These are phyloP conservation scores for Hemitrygon akajei DNA, from an alignment of 2,797 vertebrate species.

Conservation along the genomic window DNA sequence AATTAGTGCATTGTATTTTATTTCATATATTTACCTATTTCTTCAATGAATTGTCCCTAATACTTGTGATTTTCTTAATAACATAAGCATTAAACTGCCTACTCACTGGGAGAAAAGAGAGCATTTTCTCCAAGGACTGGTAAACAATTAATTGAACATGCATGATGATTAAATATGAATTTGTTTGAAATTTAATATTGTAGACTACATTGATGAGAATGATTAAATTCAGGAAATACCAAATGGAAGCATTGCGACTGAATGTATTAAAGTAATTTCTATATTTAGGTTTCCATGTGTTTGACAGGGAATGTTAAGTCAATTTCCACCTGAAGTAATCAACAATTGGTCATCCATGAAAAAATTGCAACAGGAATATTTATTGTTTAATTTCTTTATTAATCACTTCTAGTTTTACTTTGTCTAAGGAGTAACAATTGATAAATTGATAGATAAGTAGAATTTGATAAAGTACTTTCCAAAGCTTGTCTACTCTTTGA, in stretches of 20 bases:
- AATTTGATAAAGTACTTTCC: neutral
- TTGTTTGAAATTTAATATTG: neutral
- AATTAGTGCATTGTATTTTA: neutral
- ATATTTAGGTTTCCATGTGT: neutral
- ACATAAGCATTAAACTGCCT: neutral
- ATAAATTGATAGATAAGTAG: neutral
- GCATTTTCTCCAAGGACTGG: neutral
- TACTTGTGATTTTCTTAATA: neutral
- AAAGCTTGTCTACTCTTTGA: neutral
- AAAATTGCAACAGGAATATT: neutral
- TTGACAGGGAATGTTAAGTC: neutral
- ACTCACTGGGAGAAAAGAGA: neutral
- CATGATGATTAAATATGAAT: neutral
- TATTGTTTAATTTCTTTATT: neutral
- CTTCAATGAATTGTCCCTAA: neutral
- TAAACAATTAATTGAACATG: neutral
- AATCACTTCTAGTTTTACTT: neutral
- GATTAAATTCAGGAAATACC: neutral
- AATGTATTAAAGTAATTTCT: neutral
- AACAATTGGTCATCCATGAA: neutral
- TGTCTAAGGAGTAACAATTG: neutral
- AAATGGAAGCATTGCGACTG: neutral
- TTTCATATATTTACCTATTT: neutral
- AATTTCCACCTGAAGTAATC: neutral
- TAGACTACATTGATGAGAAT: neutral